Conservation (phyloP, 2,113 vertebrate species). For the Aphelocoma coerulescens region DNA sequence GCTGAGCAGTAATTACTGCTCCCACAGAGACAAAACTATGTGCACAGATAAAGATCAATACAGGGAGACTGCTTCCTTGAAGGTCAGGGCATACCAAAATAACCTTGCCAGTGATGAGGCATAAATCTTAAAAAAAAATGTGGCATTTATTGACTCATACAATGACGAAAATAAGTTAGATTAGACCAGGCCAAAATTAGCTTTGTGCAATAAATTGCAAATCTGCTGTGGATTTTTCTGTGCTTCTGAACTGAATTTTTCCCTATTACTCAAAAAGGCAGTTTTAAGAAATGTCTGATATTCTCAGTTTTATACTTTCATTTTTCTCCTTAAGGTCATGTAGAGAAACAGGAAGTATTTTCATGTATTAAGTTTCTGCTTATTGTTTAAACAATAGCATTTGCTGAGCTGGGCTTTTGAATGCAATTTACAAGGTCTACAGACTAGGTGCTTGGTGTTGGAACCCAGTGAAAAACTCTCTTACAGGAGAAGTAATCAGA, state of each 20-base stretch:
- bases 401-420: not conserved
- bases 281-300: not conserved
- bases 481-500: not conserved
- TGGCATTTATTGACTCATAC: not conserved
- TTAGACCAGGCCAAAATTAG: not conserved
- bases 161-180: not conserved
- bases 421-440: not conserved
- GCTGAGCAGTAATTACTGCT: not conserved
- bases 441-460: not conserved
- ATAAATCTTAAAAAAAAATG: not conserved
- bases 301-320: not conserved
- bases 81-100: not conserved
- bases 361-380: not conserved
- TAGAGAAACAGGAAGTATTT: slow-evolving; percentile 30
- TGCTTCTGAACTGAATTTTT: not conserved
- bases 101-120: not conserved
- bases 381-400: not conserved
- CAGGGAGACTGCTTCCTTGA: not conserved
- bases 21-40: not conserved
- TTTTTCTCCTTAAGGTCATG: not conserved
- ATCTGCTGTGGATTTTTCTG: not conserved
- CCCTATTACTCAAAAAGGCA: not conserved
- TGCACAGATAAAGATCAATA: not conserved
- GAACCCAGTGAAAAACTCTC: not conserved
- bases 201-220: not conserved